A percentile compares a stretch with the other conserved stretches of the same genome.
Conservation (phyloP, 2,888 invertebrate species). For the Hartigia nigra region DNA sequence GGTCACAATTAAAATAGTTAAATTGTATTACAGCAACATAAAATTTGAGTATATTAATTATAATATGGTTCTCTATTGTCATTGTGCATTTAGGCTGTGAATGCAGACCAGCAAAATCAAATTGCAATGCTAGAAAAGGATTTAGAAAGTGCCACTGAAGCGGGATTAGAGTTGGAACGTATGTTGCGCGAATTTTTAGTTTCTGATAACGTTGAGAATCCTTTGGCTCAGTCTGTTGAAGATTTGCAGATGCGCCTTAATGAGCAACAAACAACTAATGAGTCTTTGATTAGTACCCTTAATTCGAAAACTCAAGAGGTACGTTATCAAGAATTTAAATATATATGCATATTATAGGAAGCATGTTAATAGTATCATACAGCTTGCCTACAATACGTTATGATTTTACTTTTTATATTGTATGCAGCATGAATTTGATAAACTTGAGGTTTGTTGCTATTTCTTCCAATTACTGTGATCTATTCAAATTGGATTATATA, state of each 20-base stretch:
- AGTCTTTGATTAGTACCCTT: slow-evolving; percentile 62
- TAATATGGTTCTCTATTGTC: neutral
- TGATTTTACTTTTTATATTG: slow-evolving; percentile 29
- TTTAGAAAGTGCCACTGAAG: slow-evolving; percentile 84
- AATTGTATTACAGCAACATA: neutral
- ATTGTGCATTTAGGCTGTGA: slow-evolving; percentile 40
- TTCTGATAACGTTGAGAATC: slow-evolving; percentile 74
- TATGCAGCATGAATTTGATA: slow-evolving; percentile 54
- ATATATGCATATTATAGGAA: neutral
- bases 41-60: neutral
- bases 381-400: neutral
- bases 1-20: slow-evolving; percentile 5
- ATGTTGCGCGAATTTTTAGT: slow-evolving; percentile 76
- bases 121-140: slow-evolving; percentile 77
- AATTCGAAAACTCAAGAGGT: slow-evolving; percentile 65
- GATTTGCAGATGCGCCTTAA: slow-evolving; percentile 75
- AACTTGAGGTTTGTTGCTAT: slow-evolving; percentile 48
- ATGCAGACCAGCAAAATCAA: slow-evolving; percentile 74
- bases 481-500: slow-evolving; percentile 2
- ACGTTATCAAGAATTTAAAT: slow-evolving; percentile 18
- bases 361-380: neutral
- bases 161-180: slow-evolving; percentile 79
- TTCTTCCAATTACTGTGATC: slow-evolving; percentile 10
- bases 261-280: slow-evolving; percentile 72
- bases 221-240: slow-evolving; percentile 74